Evolutionary conservation across 2,888 invertebrate genomes (phyloP), one percentile per base, ranked within the genome.

Genomic region (Willowsia nigromaculata): DNA sequence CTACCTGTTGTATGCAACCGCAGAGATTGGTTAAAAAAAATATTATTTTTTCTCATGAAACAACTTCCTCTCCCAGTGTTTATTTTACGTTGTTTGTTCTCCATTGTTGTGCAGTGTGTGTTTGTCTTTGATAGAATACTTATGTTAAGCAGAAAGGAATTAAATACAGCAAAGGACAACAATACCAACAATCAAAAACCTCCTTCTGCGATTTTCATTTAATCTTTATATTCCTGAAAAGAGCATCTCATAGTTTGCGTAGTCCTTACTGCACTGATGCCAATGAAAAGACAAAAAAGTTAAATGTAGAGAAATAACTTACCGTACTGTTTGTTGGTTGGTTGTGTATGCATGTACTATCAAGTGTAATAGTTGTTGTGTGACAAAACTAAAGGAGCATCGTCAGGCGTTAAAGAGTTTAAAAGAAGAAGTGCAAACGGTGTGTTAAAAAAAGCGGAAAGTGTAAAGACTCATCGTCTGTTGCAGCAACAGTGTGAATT

Each of bases 401-500:
- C 33, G 25, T 47, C 71, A 74, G 71, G 43, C 71, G 43, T 74
- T 74, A 74, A 74, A 74, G 37, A 74, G 62, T 40, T 62, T 78
- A 47, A 65, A 82, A 30, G 37, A 37, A 82, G 83, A 53, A 71
- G 40, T 82, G 82, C 62, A 25, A 18, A 50, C 43, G 37, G 65
- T 50, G 68, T 25, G 50, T 15, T 83, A 82, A 82, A 62, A n/a
- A n/a, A 81, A 59, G 25, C 22, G 22, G 40, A 81, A 81, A 53
- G 56, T 71, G 53, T 40, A 71, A 85, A 85, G 56, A 53, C 27
- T 59, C 74, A 80, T n/a, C n/a, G n/a, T n/a, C n/a, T n/a, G 80
- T 68, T 74, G 30, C 82, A 56, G 59, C 81, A 47, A 82, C 65
- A 82, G 85, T 85, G 85, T 85, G 85, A 85, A 85, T 74, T 85